Base-by-base conservation (phyloP, 2,888 invertebrate genomes). In the Gasteruption jaculator region DNA sequence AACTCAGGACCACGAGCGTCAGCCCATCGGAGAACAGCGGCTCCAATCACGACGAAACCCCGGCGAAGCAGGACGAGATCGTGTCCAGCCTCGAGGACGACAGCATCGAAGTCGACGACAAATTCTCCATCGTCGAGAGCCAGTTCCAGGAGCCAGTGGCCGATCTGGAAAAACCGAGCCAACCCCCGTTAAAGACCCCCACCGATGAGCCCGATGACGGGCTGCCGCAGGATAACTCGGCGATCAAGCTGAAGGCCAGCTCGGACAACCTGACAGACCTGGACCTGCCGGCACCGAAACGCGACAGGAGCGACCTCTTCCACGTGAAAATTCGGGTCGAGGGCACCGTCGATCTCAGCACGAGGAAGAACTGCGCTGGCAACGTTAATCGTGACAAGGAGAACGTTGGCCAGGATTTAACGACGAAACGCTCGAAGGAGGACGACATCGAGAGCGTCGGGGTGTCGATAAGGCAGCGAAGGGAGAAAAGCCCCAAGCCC, bases 21-120 rank as follows among this genome's bases (percentile, higher is more conserved):
- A 68, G 70, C 45, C 67, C 67, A 0, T n/a, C n/a, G n/a, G 61
- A 61, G 4, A 59, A 57, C 5, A 58, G 50, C 26, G 54, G 37
- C 30, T 53, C 41, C 24, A 52, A 58, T 20, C 58, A 46, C 14
- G 53, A 54, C 8, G 41, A 34, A 4, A 46, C 54, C 4, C 38
- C 49, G 30, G 15, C 58, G 43, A n/a, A n/a, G n/a, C n/a, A n/a
- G n/a, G n/a, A n/a, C n/a, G n/a, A n/a, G n/a, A n/a, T n/a, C n/a
- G n/a, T n/a, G n/a, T 38, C 55, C 29, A 25, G 46, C 8, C 31
- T 46, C 4, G 59, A 66, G 15, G 68, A 69, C n/a, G 67, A 64
- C 3, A 71, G 70, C 30, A 71, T 71, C 45, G 70, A 71, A 19
- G 69, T 70, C 2, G 69, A 68, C 43, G 70, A 70, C 37, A 58